Conservation (phyloP, 2,797 vertebrate genomes). For the Capromys pilorides region DNA sequence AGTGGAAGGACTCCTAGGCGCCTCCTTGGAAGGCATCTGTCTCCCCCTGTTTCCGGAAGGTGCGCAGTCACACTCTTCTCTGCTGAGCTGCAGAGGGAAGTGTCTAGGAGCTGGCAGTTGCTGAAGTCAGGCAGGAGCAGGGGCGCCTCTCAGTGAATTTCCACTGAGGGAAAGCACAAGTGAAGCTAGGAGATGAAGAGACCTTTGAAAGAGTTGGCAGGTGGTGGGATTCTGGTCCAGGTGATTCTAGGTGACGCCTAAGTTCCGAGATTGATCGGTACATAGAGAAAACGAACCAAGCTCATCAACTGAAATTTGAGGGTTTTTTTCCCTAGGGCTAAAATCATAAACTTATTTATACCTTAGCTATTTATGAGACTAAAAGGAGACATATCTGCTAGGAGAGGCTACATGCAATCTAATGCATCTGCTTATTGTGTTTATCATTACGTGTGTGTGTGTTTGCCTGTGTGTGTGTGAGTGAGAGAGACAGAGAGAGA, state of each 20-base stretch:
- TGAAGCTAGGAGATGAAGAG: neutral
- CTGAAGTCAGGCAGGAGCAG: neutral
- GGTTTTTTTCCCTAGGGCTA: neutral
- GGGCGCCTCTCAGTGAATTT: neutral
- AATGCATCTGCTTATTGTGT: neutral
- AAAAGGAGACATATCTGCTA: neutral
- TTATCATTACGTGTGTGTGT: neutral
- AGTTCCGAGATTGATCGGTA: neutral
- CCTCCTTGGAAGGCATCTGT: slow-evolving; percentile 82
- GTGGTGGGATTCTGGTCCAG: neutral
- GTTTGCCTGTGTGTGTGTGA: neutral
- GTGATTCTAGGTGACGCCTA: neutral
- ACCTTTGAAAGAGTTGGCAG: neutral
- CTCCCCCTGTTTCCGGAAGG: slow-evolving; percentile 78
- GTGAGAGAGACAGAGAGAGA: too few species aligned
- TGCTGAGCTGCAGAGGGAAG: slow-evolving; percentile 25
- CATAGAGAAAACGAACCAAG: neutral
- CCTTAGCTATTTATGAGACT: neutral
- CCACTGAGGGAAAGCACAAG: neutral
- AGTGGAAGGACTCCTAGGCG: slow-evolving; percentile 78
- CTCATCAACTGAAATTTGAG: neutral
- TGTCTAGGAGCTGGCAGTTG: neutral
- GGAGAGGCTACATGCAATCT: neutral
- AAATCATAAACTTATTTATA: neutral
- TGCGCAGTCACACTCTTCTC: slow-evolving; percentile 75